Base-by-base conservation (phyloP, 1,140 invertebrate genomes). In the Saccostrea glomerata region DNA sequence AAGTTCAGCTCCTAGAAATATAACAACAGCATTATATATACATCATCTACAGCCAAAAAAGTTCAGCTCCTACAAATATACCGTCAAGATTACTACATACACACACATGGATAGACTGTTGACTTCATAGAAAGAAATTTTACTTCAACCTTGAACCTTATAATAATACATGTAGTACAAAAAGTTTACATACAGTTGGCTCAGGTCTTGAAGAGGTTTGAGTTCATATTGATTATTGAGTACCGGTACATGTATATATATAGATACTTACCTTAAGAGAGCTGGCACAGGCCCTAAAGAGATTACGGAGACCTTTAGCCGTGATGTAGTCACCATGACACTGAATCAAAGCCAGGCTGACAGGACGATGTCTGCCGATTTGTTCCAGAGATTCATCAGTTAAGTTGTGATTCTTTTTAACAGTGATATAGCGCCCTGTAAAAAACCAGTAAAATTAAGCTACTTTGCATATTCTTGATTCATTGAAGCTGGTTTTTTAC, bases 391-490 rank as follows among this genome's bases (percentile, higher is more conserved):
- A 90, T 3, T 91, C 88, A 85, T 94, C 94, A 73, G 85, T 89
- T n/a, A 95, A 83, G 30, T 86, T 82, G 30, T 86, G 87, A 70
- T 92, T 92, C 77, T 93, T 93, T 90, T 91, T 92, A 23, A 95
- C 85, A 11, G 92, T 92, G 60, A 95, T 93, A 82, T 92, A 90
- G 40, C 91, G 92, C 94, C 94, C 94, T 95, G 89, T n/a, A 84
- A 84, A 84, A 84, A 54, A 55, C 23, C 17, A 55, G 20, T 54
- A 7, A 36, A 36, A 36, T 36, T 36, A 1, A 36, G 1, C 30
- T 36, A 36, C 30, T 36, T 1, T 2, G 0, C 30, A 36, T 36
- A 36, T 36, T 1, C 30, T 2, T 36, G 30, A 36, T 1, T 36
- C 30, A 36, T 36, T 36, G 30, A 36, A 47, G 6, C 1, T 47